Base-by-base conservation (phyloP, 2,797 vertebrate genomes). In the Tokudaia muenninki region DNA sequence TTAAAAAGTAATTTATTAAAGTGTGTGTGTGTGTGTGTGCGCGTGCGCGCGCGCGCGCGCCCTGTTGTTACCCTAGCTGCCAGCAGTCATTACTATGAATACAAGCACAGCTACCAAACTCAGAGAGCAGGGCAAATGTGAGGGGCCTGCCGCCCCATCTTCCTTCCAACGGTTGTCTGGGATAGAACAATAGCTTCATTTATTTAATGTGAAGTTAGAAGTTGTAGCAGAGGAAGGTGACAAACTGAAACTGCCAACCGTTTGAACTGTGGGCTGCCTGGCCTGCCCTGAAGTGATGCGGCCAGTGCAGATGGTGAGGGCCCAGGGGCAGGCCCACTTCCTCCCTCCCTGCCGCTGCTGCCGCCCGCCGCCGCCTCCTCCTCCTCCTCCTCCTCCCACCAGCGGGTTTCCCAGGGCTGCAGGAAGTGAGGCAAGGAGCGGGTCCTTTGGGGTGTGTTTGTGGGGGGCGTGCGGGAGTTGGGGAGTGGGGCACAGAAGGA, bases 271-370 rank as follows among this genome's bases (percentile, higher is more conserved):
- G 86, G 86, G 74, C 94, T 70, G 79, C 95, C 63, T 4, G 74
- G 81, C 67, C 94, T 78, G 79, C 89, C 65, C 81, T 4, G 1
- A 44, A 80, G 92, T 13, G 0, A 22, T 63, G 95, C 47, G 94
- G 88, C 94, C 21, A 12, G 74, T 17, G 87, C 97, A 96, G 96
- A 96, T 95, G 97, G 95, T 9, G 31, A 90, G 87, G 80, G 94
- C 95, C 87, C 16, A 31, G n/a, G 31, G 13, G 79, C 89, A 91
- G 91, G 94, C 97, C 93, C 95, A 97, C 97, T 98, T 98, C 97
- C 97, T 97, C 96, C 72, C 59, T 91, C 41, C 3, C 9, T 55
- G 61, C 87, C 70, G 41, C 57, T 22, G 6, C 57, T 21, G 6
- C 57, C 57, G 21, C 57, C 47, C 0, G 44, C 37, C 29, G 47